Evolutionary conservation across 2,797 vertebrate genomes (phyloP).

Genomic region (Sebastes variabilis): DNA sequence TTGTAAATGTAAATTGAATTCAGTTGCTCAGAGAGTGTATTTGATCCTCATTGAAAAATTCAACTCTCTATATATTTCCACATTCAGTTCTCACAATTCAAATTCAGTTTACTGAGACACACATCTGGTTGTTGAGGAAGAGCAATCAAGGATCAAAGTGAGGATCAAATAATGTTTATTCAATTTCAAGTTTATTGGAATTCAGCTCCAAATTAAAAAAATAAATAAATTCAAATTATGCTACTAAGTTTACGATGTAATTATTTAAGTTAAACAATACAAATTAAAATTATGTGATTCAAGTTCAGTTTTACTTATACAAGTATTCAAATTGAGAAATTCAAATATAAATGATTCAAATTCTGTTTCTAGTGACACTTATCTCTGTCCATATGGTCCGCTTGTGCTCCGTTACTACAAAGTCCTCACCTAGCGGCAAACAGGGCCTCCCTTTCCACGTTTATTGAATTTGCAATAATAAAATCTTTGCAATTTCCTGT

Average conservation of each 20-base stretch:
- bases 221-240: neutral
- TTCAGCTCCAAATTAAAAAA: neutral
- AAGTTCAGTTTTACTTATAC: neutral
- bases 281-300: neutral
- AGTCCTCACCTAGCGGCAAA: conserved; percentile 56
- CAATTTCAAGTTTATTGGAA: neutral
- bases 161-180: no score
- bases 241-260: neutral
- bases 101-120: no score
- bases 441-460: conserved; percentile 65
- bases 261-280: neutral
- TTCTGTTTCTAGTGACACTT: neutral
- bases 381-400: neutral
- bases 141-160: neutral
- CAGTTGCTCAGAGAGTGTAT: neutral
- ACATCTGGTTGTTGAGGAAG: neutral
- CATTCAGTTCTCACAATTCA: neutral
- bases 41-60: neutral
- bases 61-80: neutral
- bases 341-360: neutral
- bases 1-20: neutral
- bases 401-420: conserved; percentile 30
- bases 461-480: conserved; percentile 87
- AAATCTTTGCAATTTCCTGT: conserved; percentile 88
- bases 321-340: neutral